Base-by-base conservation (phyloP, 2,797 vertebrate species). In the Jordanella pulchra region DNA sequence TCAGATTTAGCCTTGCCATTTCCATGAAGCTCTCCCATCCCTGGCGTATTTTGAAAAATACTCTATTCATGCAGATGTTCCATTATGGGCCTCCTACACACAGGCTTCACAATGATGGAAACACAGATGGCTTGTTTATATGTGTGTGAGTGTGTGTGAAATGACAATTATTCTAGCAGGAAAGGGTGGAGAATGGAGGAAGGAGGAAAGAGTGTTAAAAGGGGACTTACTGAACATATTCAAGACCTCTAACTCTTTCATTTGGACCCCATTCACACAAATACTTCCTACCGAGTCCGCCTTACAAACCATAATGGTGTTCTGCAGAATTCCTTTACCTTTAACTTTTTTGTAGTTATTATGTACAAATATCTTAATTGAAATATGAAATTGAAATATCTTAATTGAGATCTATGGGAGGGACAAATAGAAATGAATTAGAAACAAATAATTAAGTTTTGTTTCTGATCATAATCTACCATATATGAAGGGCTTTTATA, bases 41-140 rank as follows among this genome's bases (percentile, higher is more conserved):
- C 7, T 72, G 71, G 44, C 80, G 80, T 60, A 42, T 69, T 60
- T 28, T 66, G 76, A 58, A 78, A 84, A 84, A 82, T 72, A 77
- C 72, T 50, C 80, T 84, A 69, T 84, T 90, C 80, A 83, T 78
- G 77, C 72, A 82, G 83, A 86, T 80, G 77, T 53, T 79, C 82
- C 80, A 84, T 89, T 80, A 85, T 69, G 74, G 76, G 73, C 80
- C 71, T 77, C 72, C 71, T 58, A 64, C 82, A 78, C 15, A 30
- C 70, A 60, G 69, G 45, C 53, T 39, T 7, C 30, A 25, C 47
- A 66, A 65, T 77, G 79, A 78, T 69, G 65, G 81, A 63, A 44
- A 69, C 77, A 65, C 65, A 51, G 72, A 69, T 69, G 35, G 58
- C 56, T 27, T 7, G 53, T 27, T 14, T 48, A 15, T 48, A 15